Conservation (phyloP, 2,888 invertebrate genomes). For the Eupithecia abbreviata region DNA sequence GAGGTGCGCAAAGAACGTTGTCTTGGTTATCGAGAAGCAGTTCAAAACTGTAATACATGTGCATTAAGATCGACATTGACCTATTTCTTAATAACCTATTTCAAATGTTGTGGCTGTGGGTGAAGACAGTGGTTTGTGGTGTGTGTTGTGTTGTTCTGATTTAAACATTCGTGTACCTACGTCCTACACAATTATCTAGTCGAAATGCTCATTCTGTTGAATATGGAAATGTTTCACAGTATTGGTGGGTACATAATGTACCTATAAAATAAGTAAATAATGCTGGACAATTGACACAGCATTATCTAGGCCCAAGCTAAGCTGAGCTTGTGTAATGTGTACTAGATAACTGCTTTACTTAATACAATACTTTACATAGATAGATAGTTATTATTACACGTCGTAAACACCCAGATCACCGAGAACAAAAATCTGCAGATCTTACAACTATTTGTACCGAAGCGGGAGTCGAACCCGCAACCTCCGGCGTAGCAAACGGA, state of each 20-base stretch:
- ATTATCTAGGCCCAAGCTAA: not conserved
- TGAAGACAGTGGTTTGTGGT: not conserved
- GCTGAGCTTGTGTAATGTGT: too few relatives aligned
- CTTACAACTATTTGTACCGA: too few relatives aligned
- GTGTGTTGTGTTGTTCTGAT: not conserved
- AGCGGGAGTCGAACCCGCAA: too few relatives aligned
- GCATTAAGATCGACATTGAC: constrained; percentile 10
- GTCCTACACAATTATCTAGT: not conserved
- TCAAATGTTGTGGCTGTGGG: not conserved
- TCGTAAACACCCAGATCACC: too few relatives aligned
- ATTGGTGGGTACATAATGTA: constrained; percentile 11
- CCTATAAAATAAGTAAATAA: too few relatives aligned
- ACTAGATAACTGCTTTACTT: too few relatives aligned
- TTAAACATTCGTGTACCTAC: constrained; percentile 6
- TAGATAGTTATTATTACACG: too few relatives aligned
- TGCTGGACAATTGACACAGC: too few relatives aligned
- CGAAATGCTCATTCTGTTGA: constrained; percentile 16
- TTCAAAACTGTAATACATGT: not conserved
- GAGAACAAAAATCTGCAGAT: too few relatives aligned
- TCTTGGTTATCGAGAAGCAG: constrained; percentile 16
- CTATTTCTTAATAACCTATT: not conserved
- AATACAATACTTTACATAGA: too few relatives aligned
- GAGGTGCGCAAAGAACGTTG: constrained; percentile 22
- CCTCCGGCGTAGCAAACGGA: too few relatives aligned
- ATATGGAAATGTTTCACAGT: constrained; percentile 21